phyloP scores from a whole-genome alignment of 2,888 invertebrate species.

The Metellina segmentata region DNA sequence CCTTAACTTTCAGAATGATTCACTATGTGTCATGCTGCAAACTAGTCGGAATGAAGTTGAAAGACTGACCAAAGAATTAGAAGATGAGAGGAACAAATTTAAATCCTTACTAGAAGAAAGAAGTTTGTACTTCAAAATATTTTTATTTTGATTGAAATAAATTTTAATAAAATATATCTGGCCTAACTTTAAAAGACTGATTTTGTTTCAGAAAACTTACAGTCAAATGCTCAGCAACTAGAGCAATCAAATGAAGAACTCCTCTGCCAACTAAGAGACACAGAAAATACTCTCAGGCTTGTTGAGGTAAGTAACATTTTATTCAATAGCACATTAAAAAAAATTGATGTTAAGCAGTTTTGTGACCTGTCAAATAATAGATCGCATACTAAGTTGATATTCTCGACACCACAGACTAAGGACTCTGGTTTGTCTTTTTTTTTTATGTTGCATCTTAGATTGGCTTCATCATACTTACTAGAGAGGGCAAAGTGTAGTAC shows the following conservation, averaged over 20 bases:
- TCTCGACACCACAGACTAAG: too few species aligned
- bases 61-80: slow-evolving; percentile 31
- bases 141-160: not conserved
- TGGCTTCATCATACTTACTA: too few species aligned
- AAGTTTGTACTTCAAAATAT: slow-evolving; percentile 12
- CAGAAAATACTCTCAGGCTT: slow-evolving; percentile 21
- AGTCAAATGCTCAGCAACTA: slow-evolving; percentile 5
- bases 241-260: slow-evolving; percentile 18
- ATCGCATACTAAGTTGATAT: too few species aligned
- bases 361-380: too few species aligned
- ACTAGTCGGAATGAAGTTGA: slow-evolving; percentile 21
- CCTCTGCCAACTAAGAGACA: slow-evolving; percentile 16
- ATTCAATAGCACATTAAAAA: not conserved
- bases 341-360: too few species aligned
- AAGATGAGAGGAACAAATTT: slow-evolving; percentile 39
- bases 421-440: too few species aligned
- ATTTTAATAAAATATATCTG: not conserved
- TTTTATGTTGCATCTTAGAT: too few species aligned
- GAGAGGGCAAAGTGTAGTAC: too few species aligned
- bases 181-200: not conserved
- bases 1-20: slow-evolving; percentile 24
- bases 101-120: slow-evolving; percentile 26
- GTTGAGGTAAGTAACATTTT: slow-evolving; percentile 15
- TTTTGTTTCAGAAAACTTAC: slow-evolving; percentile 20
- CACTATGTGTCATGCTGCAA: slow-evolving; percentile 24